These are phyloP conservation scores for Metellina segmentata DNA, from an alignment of 2,888 invertebrate genomes.

Conservation along the genomic window DNA sequence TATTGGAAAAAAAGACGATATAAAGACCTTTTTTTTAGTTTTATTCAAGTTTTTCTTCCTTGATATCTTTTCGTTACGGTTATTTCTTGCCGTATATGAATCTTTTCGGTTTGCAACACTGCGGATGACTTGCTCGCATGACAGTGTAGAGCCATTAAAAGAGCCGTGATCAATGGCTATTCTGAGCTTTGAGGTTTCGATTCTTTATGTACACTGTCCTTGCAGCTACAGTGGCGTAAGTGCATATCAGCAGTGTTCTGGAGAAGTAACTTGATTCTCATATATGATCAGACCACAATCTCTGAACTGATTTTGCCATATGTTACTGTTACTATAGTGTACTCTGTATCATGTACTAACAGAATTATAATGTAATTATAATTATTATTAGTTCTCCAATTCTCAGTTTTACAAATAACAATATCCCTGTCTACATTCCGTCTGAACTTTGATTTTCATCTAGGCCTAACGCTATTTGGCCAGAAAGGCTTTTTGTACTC, in stretches of 20 bases:
- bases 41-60: conserved; percentile 34
- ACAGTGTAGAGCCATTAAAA: conserved; percentile 58
- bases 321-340: too few relatives aligned
- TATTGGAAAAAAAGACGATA: conserved; percentile 56
- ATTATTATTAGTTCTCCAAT: too few relatives aligned
- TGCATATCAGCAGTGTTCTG: not conserved
- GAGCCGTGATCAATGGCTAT: conserved; percentile 55
- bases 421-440: too few relatives aligned
- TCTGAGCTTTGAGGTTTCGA: conserved; percentile 54
- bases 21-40: conserved; percentile 44
- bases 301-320: too few relatives aligned
- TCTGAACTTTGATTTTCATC: too few relatives aligned
- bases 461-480: not conserved
- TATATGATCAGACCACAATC: too few relatives aligned
- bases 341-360: too few relatives aligned
- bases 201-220: conserved; percentile 3
- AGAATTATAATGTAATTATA: not conserved
- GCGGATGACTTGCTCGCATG: conserved; percentile 46
- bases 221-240: not conserved
- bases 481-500: too few relatives aligned
- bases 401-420: too few relatives aligned
- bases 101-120: conserved; percentile 14
- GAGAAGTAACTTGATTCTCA: too few relatives aligned
- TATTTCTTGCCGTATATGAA: conserved; percentile 35
- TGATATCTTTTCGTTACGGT: conserved; percentile 30